Conservation (phyloP, 92 coral and sea anemone genomes). For the Chrysogorgia sp. region DNA sequence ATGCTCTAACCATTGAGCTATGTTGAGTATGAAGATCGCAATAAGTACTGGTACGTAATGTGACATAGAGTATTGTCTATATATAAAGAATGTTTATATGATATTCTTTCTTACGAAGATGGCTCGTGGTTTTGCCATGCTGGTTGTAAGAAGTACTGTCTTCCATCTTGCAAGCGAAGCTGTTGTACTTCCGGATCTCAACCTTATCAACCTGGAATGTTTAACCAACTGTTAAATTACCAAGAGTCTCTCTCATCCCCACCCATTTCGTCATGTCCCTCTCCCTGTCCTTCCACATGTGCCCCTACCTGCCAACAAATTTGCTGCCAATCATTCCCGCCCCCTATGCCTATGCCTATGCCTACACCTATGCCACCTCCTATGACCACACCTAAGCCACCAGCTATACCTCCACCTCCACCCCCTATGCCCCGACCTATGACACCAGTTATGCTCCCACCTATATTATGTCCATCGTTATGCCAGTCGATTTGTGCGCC, state of each 20-base stretch:
- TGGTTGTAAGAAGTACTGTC: conserved; percentile 87
- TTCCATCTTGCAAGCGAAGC: conserved; percentile 95
- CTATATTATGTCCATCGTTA: conserved; percentile 66
- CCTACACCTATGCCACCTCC: conserved; percentile 32
- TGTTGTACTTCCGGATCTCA: conserved; percentile 89
- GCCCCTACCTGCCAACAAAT: conserved; percentile 86
- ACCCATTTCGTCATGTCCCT: conserved; percentile 80
- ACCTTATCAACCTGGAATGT: conserved; percentile 82
- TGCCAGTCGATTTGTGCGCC: conserved; percentile 70
- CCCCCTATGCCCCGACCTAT: conserved; percentile 53
- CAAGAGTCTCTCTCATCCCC: conserved; percentile 84
- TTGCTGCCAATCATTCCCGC: conserved; percentile 67
- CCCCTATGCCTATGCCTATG: conserved; percentile 53
- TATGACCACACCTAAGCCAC: conserved; percentile 44
- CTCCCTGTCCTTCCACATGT: conserved; percentile 73
- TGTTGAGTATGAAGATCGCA: too few relatives aligned
- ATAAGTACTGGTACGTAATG: too few relatives aligned
- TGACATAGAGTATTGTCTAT: too few relatives aligned
- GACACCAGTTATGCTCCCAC: conserved; percentile 27
- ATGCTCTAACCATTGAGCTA: too few relatives aligned
- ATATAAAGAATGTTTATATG: too few relatives aligned
- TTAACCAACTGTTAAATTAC: conserved; percentile 82
- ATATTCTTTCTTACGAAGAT: neutral
- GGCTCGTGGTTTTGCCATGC: conserved; percentile 85
- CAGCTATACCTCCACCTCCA: conserved; percentile 28